Evolutionary conservation across 2,113 vertebrate genomes (phyloP).

Genomic region (Nerophis lumbriciformis): DNA sequence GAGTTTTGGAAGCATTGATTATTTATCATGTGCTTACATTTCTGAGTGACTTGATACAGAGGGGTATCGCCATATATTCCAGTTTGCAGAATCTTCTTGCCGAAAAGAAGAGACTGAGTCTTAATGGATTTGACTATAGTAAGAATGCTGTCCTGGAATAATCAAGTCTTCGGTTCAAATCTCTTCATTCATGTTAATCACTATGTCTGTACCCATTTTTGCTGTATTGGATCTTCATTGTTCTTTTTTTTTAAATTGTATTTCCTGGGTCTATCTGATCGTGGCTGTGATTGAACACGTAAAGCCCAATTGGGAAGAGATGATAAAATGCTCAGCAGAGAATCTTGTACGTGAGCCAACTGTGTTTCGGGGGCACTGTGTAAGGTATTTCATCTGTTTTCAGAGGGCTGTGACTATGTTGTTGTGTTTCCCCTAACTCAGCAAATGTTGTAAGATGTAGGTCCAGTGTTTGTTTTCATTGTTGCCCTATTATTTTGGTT

Average conservation of each 20-base stretch:
- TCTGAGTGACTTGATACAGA: neutral
- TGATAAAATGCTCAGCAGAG: slow-evolving; percentile 17
- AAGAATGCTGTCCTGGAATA: neutral
- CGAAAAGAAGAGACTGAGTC: neutral
- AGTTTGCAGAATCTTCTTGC: neutral
- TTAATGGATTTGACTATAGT: neutral
- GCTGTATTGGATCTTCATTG: slow-evolving; percentile 1
- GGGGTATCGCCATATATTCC: neutral
- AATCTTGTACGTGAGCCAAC: slow-evolving; percentile 32
- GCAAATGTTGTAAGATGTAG: slow-evolving; percentile 43
- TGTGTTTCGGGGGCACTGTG: slow-evolving; percentile 42
- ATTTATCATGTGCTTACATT: neutral
- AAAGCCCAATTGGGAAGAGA: slow-evolving; percentile 20
- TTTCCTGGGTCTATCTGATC: slow-evolving; percentile 12
- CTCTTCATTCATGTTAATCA: neutral
- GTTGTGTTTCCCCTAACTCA: slow-evolving; percentile 54
- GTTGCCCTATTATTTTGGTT: slow-evolving; percentile 34
- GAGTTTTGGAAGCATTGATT: neutral
- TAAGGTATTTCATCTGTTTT: slow-evolving; percentile 42
- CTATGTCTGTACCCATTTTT: neutral
- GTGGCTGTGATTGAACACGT: slow-evolving; percentile 22
- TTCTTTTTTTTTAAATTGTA: slow-evolving; percentile 14
- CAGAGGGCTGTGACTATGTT: slow-evolving; percentile 26
- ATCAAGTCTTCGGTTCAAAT: neutral
- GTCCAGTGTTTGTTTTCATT: slow-evolving; percentile 36